These are phyloP conservation scores for Tenrec ecaudatus DNA, from an alignment of 2,113 vertebrate genomes.

Conservation along the genomic window DNA sequence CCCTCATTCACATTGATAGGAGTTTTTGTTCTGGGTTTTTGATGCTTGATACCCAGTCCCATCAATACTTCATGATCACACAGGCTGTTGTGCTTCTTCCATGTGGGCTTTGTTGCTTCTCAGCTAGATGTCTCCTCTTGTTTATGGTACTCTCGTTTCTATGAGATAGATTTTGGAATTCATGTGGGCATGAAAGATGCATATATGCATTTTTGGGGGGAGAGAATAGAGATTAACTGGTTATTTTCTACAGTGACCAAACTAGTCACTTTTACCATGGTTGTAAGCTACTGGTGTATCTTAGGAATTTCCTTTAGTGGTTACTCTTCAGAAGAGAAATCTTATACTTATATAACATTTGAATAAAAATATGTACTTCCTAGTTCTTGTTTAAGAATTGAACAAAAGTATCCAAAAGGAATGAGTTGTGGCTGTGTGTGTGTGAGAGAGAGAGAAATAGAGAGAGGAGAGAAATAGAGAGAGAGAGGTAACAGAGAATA, in stretches of 20 bases:
- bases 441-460: neutral
- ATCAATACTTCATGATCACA: too few species aligned
- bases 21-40: too few species aligned
- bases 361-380: neutral
- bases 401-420: neutral
- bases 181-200: neutral
- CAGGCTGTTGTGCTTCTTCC: too few species aligned
- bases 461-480: neutral
- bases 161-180: neutral
- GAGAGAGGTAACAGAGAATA: neutral
- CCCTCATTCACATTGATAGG: too few species aligned
- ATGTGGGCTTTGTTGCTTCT: too few species aligned
- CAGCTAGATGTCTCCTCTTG: neutral
- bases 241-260: conserved; percentile 32
- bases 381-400: neutral
- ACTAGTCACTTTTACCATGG: neutral
- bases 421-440: neutral
- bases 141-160: conserved; percentile 49
- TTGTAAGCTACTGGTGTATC: neutral
- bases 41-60: too few species aligned
- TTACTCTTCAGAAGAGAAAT: conserved; percentile 20
- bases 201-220: neutral
- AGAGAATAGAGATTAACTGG: neutral
- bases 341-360: neutral
- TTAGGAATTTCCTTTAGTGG: neutral